Evolutionary conservation across 2,888 invertebrate genomes (phyloP), one percentile per base, ranked within the genome.

Genomic region (Salticus scenicus): DNA sequence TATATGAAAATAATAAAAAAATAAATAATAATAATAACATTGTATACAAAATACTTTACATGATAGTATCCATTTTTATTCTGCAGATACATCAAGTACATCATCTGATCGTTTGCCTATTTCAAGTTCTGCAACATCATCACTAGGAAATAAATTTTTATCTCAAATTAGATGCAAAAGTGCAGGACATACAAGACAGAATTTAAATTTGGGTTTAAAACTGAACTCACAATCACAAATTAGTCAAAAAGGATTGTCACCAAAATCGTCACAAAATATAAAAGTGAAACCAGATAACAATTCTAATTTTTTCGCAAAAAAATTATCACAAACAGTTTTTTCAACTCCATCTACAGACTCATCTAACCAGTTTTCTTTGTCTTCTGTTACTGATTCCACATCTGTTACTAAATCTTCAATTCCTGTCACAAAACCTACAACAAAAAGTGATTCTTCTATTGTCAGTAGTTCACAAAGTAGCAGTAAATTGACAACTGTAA

Each of bases 191-290:
- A 51, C 71, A 28, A 71, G 77, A 33, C 83, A 76, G 64, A 83
- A 77, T 24, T 33, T 83, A 37, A 63, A 64, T 17, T 64, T 83
- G 17, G 83, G 77, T 30, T 70, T 83, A 41, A 83, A 83, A 72
- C 24, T 83, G 57, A 77, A 64, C 27, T 41, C 76, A 47, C 83
- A 83, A 33, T 31, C 83, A 20, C 67, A 75, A 24, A 27, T 77
- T 8, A 77, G 28, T 30, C 83, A 71, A 14, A 47, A 71, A 30
- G 70, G 69, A 30, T 67, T 83, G 28, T 72, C 77, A 14, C 83
- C 76, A 47, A 83, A 83, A 67, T 72, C 83, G 12, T 27, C 71
- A 2, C 47, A 71, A 2, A 67, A 41, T 30, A 28, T 76, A 10
- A 72, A 83, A 30, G 37, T 66, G 12, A 83, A 83, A 57, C 67